A percentile compares a stretch with the other conserved stretches of the same genome.
Conservation (phyloP, 1,140 invertebrate genomes). For the Aphelenchoides fujianensis region DNA sequence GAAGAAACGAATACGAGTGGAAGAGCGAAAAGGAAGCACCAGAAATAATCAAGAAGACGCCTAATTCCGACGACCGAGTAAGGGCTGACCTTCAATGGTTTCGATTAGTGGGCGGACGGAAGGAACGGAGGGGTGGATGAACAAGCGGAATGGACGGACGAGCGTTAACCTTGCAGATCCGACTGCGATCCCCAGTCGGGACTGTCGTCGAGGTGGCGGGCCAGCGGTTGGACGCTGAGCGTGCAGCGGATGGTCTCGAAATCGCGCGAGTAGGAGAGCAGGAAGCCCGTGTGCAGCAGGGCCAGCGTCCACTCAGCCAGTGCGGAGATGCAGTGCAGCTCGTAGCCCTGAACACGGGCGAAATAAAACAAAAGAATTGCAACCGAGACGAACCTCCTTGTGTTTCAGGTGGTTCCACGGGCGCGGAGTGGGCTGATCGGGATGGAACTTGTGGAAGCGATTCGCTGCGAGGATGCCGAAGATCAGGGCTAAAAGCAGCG, state of each 20-base stretch:
- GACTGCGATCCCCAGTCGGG: slow-evolving; percentile 33
- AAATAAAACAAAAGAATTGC: not conserved
- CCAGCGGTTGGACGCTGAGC: slow-evolving; percentile 56
- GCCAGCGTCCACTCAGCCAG: slow-evolving; percentile 64
- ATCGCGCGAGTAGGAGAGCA: slow-evolving; percentile 64
- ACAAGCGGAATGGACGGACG: not conserved
- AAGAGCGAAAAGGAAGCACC: no score
- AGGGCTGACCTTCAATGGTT: not conserved
- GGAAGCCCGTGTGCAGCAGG: slow-evolving; percentile 63
- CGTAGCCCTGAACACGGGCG: slow-evolving; percentile 63
- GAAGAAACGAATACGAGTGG: no score
- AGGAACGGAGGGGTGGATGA: not conserved
- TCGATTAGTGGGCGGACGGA: not conserved
- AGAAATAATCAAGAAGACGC: no score
- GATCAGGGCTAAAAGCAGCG: slow-evolving; percentile 53
- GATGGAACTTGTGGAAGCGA: slow-evolving; percentile 49
- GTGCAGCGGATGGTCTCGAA: slow-evolving; percentile 64
- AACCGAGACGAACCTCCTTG: slow-evolving; percentile 18
- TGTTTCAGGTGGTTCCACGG: slow-evolving; percentile 51
- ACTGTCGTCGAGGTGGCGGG: slow-evolving; percentile 63
- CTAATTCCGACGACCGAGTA: not conserved
- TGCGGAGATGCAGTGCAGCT: slow-evolving; percentile 64
- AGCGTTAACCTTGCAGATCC: not conserved
- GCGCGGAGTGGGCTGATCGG: slow-evolving; percentile 55
- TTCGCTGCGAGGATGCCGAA: slow-evolving; percentile 51